phyloP scores from a whole-genome alignment of 1,140 invertebrate species.

The Wasmannia auropunctata region DNA sequence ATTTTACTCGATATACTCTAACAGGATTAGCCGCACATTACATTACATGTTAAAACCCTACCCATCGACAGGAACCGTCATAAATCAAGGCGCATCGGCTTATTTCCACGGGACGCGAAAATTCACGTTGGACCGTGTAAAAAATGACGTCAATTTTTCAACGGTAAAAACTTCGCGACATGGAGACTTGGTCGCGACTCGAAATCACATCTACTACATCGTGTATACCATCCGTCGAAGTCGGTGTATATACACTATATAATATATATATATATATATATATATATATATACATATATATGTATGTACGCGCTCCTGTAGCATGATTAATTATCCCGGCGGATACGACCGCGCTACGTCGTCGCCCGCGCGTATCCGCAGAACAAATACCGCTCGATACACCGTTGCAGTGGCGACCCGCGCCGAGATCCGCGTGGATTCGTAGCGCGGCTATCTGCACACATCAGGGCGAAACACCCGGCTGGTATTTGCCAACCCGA shows the following conservation, averaged over 20 bases:
- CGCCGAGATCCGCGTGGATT: slow-evolving; percentile 8
- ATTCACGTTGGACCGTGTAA: slow-evolving; percentile 17
- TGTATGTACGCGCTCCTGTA: neutral
- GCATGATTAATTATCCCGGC: slow-evolving; percentile 52
- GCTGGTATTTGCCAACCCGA: slow-evolving; percentile 35
- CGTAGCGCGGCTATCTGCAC: neutral
- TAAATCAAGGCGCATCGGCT: slow-evolving; percentile 37
- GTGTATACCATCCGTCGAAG: slow-evolving; percentile 36
- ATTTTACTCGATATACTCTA: neutral
- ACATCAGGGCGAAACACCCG: neutral
- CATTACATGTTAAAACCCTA: slow-evolving; percentile 2
- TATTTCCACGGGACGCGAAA: slow-evolving; percentile 21
- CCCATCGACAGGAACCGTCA: neutral
- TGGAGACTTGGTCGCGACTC: slow-evolving; percentile 24
- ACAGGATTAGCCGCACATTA: neutral
- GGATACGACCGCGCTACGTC: neutral
- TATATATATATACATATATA: too few relatives aligned
- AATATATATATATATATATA: too few relatives aligned
- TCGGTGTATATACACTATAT: neutral
- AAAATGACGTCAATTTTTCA: slow-evolving; percentile 53
- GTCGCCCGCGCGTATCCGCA: slow-evolving; percentile 18
- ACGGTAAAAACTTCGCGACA: slow-evolving; percentile 15
- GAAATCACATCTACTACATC: slow-evolving; percentile 35
- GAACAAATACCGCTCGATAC: slow-evolving; percentile 52
- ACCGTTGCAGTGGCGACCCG: neutral